Evolutionary conservation across 2,888 invertebrate genomes (phyloP).

Genomic region (Tillus elongatus): DNA sequence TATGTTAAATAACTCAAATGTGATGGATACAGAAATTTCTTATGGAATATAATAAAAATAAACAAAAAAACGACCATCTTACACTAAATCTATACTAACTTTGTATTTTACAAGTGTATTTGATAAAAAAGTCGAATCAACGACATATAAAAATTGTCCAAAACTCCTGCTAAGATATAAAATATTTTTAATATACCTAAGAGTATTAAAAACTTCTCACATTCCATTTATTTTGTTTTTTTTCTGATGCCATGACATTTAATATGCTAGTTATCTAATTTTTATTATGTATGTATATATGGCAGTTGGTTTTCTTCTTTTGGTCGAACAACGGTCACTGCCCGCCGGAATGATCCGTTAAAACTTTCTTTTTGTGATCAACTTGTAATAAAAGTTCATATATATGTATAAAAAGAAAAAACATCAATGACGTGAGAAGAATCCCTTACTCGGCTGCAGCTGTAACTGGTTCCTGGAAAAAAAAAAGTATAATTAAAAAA

Average conservation of each 20-base stretch:
- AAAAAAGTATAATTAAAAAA: too few relatives aligned
- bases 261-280: constrained; percentile 20
- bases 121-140: constrained; percentile 38
- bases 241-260: constrained; percentile 25
- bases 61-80: constrained; percentile 26
- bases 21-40: too few relatives aligned
- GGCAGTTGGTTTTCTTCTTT: constrained; percentile 35
- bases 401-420: constrained; percentile 24
- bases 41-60: constrained; percentile 3
- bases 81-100: constrained; percentile 36
- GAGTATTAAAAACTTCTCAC: constrained; percentile 33
- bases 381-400: constrained; percentile 32
- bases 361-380: constrained; percentile 25
- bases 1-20: too few relatives aligned
- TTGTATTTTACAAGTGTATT: constrained; percentile 42
- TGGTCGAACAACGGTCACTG: constrained; percentile 38
- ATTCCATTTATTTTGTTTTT: constrained; percentile 28
- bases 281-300: constrained; percentile 30
- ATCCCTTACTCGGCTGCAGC: constrained; percentile 35
- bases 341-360: constrained; percentile 39
- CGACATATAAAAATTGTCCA: constrained; percentile 41
- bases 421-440: constrained; percentile 18
- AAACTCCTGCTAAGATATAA: constrained; percentile 37
- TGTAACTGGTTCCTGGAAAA: constrained; percentile 30
- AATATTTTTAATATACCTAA: constrained; percentile 31